Base-by-base conservation (phyloP, 2,113 vertebrate species). In the Gasterosteus aculeatus region DNA sequence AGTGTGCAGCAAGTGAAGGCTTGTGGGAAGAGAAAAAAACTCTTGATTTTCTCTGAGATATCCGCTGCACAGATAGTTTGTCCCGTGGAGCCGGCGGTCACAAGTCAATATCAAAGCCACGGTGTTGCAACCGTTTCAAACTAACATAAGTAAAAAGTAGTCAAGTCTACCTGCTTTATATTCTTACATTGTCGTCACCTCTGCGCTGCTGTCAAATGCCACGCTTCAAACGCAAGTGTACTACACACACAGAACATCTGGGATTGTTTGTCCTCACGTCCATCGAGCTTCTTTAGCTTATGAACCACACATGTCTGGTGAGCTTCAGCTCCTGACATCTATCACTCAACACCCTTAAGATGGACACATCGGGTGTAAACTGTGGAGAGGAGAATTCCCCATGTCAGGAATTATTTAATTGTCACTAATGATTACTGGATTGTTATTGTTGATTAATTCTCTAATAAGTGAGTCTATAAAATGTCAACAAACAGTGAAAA, bases 1-100 rank as follows among this genome's bases (percentile, higher is more conserved):
- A 92, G 87, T 88, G 84, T 88, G 89, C 82, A 86, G 85, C 77
- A 79, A 85, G 86, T 64, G 78, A 75, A 81, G 61, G 71, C 78
- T 72, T 61, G 69, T 69, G 69, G 69, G 70, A 59, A 85, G 74
- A 85, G 66, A 85, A 41, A 87, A 85, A 82, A 39, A 47, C 70
- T 82, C 72, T 69, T 79, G 85, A 90, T 86, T 86, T 85, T 88
- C 73, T 70, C 18, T 7, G 42, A 77, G 88, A 89, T 90, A 88
- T 71, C 77, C 68, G 66, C 57, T 73, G 67, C 69, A 76, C 59
- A 78, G 58, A 81, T 71, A 72, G 75, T 84, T 86, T 82, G 69
- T 72, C 44, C 67, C 51, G 57, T 26, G 51, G 59, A 78, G 77
- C 47, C 42, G 62, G 16, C 7, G 86, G 57, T 86, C 65, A 33